phyloP scores from a whole-genome alignment of 2,797 vertebrate species.

The Psittacula derbiana region DNA sequence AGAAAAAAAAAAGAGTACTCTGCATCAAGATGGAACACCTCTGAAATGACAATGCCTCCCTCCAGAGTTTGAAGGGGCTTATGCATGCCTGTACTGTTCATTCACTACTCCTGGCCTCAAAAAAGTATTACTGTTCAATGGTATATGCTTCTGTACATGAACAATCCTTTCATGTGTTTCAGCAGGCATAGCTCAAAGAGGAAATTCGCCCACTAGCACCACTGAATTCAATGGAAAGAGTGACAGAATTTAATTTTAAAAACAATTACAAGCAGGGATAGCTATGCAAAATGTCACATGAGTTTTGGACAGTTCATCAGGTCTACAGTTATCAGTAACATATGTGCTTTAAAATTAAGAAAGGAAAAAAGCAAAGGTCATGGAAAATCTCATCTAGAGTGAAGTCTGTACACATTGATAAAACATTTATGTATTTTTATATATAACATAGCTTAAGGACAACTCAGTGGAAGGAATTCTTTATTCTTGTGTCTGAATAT shows the following conservation, averaged over 20 bases:
- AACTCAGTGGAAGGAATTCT: not conserved
- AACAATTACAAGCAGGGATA: not conserved
- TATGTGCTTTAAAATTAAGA: not conserved
- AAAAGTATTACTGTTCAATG: not conserved
- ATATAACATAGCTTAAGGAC: not conserved
- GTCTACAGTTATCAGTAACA: not conserved
- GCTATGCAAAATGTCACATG: not conserved
- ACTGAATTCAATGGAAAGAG: not conserved
- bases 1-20: not conserved
- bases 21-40: not conserved
- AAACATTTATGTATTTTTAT: not conserved
- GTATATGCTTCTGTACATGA: not conserved
- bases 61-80: not conserved
- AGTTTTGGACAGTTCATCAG: not conserved
- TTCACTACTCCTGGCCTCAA: not conserved
- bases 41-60: not conserved
- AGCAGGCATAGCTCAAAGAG: not conserved
- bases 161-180: not conserved
- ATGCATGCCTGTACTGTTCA: fast-evolving
- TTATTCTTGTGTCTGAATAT: not conserved
- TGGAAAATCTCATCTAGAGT: not conserved
- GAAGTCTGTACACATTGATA: not conserved
- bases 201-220: not conserved
- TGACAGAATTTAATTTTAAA: not conserved
- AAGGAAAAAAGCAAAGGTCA: not conserved